Evolutionary conservation across 2,888 invertebrate species (phyloP), one percentile per base, ranked within the genome.

Genomic region (Salpingus planirostris): DNA sequence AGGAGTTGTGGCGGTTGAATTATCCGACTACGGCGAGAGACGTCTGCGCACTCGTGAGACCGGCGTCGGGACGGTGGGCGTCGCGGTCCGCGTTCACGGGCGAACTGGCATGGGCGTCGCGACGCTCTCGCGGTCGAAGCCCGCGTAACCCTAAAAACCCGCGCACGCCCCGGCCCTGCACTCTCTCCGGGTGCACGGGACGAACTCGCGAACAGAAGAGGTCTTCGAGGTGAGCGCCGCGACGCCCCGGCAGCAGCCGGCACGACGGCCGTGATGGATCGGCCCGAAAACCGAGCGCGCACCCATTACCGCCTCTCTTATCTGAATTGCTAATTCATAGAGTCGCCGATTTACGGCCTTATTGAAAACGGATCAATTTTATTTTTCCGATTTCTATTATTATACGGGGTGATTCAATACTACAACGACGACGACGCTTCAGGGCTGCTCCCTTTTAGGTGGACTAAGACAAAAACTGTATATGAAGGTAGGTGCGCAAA

Each of bases 101-200:
- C 40, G 25, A 44, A 47, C 45, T 47, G 45, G 36, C 33, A 39
- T 29, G 36, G 42, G 44, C 45, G 47, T 40, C 43, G 45, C 40
- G 42, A 37, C 41, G 44, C 37, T 41, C 40, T 41, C 41, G 38
- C 35, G 44, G 44, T 40, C 32, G 38, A 27, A 38, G 28, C 36
- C 26, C 41, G 31, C 42, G 38, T 33, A 37, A 26, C 32, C 24
- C 27, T n/a, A n/a, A 28, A 30, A 33, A 38, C 36, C 29, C 29
- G 42, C 44, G 44, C 44, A 42, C 40, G 38, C 42, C 24, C 33
- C 33, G 25, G 34, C 36, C n/a, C n/a, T n/a, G n/a, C n/a, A n/a
- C n/a, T n/a, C n/a, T n/a, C n/a, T n/a, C n/a, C n/a, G n/a, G n/a
- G n/a, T n/a, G n/a, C n/a, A n/a, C n/a, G n/a, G n/a, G n/a, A n/a